Conservation (phyloP, 1,140 invertebrate genomes). For the Bombus waltoni region DNA sequence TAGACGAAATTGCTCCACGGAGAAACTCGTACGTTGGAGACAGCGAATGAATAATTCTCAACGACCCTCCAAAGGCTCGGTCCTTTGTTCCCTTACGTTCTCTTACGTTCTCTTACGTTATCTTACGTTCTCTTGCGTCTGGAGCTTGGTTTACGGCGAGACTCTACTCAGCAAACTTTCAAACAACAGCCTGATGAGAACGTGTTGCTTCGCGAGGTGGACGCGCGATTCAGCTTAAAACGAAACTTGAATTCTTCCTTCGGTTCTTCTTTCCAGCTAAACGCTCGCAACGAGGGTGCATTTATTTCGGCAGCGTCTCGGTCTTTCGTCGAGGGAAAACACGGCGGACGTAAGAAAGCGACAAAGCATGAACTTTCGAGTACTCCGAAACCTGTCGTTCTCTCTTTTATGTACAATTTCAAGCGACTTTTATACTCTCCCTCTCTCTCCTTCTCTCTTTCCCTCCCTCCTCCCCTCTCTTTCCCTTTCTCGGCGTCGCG, state of each 20-base stretch:
- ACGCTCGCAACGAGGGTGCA: neutral
- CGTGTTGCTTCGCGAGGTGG: neutral
- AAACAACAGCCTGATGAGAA: slow-evolving; percentile 2
- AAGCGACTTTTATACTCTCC: neutral
- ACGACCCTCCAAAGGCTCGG: neutral
- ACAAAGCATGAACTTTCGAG: neutral
- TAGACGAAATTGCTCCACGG: slow-evolving; percentile 43
- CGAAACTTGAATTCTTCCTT: neutral
- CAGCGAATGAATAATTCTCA: slow-evolving; percentile 44
- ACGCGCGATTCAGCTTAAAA: neutral
- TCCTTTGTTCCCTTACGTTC: neutral
- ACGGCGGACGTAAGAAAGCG: neutral
- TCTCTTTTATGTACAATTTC: neutral
- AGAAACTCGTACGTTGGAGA: neutral
- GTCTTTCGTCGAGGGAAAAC: neutral
- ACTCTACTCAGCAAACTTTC: neutral
- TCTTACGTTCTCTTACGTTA: too few species aligned
- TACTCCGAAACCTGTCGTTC: neutral
- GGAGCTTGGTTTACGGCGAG: slow-evolving; percentile 18
- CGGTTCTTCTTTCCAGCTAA: neutral
- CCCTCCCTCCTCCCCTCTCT: neutral
- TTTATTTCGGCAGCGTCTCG: neutral
- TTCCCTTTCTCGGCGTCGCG: neutral
- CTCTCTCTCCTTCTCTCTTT: neutral
- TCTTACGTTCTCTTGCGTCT: neutral